Conservation (phyloP, 2,113 vertebrate genomes). For the Lagopus muta region DNA sequence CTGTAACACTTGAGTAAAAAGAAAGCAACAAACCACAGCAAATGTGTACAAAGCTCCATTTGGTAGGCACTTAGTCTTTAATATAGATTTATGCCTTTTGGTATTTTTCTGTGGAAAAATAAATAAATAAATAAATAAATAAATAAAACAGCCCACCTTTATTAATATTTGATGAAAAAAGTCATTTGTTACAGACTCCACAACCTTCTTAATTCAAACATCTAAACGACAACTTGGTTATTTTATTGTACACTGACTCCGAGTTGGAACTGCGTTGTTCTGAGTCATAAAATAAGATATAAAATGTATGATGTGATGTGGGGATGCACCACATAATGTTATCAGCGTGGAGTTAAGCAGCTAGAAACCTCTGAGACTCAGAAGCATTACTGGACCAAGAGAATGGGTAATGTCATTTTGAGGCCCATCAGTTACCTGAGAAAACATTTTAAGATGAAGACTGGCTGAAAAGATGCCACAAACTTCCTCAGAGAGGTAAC, state of each 20-base stretch:
- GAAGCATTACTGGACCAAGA: neutral
- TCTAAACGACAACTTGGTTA: slow-evolving; percentile 31
- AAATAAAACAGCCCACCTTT: neutral
- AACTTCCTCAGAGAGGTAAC: neutral
- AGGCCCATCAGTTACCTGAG: neutral
- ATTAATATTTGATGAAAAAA: slow-evolving; percentile 24
- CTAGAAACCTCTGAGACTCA: neutral
- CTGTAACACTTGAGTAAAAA: slow-evolving; percentile 42
- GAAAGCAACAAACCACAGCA: slow-evolving; percentile 61
- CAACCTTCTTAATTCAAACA: slow-evolving; percentile 6
- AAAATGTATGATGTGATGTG: neutral
- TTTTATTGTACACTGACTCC: slow-evolving; percentile 9
- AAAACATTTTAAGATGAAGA: neutral
- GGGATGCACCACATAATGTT: neutral
- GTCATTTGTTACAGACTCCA: neutral
- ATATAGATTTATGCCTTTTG: slow-evolving; percentile 52
- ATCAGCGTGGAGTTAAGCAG: neutral
- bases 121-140: neutral
- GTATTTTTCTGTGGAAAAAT: slow-evolving; percentile 44
- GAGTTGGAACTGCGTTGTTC: neutral
- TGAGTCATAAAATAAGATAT: neutral
- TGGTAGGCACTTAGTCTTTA: slow-evolving; percentile 45
- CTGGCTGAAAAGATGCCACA: neutral
- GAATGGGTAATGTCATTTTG: neutral
- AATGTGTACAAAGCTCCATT: slow-evolving; percentile 54